A percentile compares a stretch with the other conserved stretches of the same genome.
Conservation (phyloP, 1,140 invertebrate genomes). For the Cotesia glomerata region DNA sequence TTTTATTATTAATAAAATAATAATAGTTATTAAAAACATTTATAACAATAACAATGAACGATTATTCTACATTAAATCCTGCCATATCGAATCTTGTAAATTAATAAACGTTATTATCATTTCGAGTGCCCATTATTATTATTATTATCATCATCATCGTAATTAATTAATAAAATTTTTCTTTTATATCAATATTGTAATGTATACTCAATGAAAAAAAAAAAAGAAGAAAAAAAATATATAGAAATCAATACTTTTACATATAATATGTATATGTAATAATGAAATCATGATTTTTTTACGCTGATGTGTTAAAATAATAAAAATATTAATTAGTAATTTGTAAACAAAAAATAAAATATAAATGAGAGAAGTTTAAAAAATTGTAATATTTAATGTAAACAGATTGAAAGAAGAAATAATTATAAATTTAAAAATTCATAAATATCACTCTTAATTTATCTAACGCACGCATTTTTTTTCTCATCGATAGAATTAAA, state of each 20-base stretch:
- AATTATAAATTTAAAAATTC: not conserved
- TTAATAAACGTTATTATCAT: slow-evolving; percentile 11
- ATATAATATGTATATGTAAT: not conserved
- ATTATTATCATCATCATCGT: no score
- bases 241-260: not conserved
- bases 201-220: not conserved
- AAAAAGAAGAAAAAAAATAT: slow-evolving; percentile 6
- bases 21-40: slow-evolving; percentile 16
- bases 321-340: slow-evolving; percentile 10
- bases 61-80: slow-evolving; percentile 54
- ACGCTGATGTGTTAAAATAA: slow-evolving; percentile 24
- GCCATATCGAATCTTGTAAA: slow-evolving; percentile 39
- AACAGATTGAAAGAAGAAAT: not conserved
- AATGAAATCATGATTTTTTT: slow-evolving; percentile 25
- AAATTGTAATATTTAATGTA: not conserved
- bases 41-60: slow-evolving; percentile 37
- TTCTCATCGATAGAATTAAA: not conserved
- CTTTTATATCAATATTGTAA: no score
- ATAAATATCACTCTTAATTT: not conserved
- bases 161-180: no score
- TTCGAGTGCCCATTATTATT: no score
- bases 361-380: not conserved
- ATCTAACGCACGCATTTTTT: not conserved
- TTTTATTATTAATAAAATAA: slow-evolving; percentile 8
- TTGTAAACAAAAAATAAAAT: not conserved